A percentile compares a stretch with the other conserved stretches of the same genome.
phyloP scores from a whole-genome alignment of 2,797 vertebrate genomes.

The Hybognathus amarus region DNA sequence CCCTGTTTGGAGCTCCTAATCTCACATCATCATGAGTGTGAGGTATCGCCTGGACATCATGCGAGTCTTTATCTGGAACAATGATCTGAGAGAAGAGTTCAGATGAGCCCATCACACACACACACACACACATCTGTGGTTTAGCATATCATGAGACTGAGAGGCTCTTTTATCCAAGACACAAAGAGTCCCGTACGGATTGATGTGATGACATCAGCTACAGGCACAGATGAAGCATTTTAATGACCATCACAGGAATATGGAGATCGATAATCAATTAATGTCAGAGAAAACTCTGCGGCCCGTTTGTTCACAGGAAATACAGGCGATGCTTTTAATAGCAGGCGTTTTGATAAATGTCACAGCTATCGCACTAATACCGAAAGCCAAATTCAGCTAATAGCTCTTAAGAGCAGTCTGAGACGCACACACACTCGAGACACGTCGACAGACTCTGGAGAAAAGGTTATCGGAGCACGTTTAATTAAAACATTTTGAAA shows the following conservation, averaged over 20 bases:
- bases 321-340: background rate
- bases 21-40: background rate
- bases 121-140: background rate
- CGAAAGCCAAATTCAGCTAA: background rate
- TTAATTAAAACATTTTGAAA: background rate
- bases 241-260: background rate
- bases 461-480: background rate
- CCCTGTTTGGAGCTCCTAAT: background rate
- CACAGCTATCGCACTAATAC: background rate
- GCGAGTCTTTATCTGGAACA: constrained; percentile 11
- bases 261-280: background rate
- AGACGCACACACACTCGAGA: background rate
- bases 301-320: background rate
- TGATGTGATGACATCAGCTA: background rate
- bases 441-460: too few species aligned
- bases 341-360: background rate
- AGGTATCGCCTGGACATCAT: background rate
- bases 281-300: background rate
- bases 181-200: background rate
- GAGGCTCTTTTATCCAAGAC: background rate
- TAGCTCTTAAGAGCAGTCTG: background rate
- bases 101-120: constrained; percentile 2
- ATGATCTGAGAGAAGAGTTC: background rate
- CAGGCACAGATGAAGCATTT: background rate
- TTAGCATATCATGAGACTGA: background rate